phyloP scores from a whole-genome alignment of 2,113 vertebrate species.

The Platichthys flesus region DNA sequence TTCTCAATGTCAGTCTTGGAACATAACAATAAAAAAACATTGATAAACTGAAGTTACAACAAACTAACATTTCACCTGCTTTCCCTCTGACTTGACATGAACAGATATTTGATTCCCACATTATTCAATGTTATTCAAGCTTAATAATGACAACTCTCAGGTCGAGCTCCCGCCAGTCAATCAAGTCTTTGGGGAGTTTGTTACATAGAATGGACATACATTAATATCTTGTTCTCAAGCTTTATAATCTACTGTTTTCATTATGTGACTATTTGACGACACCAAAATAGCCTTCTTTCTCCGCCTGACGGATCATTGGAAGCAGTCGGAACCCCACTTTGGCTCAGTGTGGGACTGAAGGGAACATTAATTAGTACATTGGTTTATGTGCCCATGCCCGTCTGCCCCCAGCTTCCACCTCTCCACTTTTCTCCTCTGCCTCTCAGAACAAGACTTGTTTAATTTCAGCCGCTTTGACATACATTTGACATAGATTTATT shows the following conservation, averaged over 20 bases:
- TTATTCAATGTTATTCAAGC: too few relatives aligned
- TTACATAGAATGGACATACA: too few relatives aligned
- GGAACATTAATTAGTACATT: constrained; percentile 43
- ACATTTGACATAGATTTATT: constrained; percentile 64
- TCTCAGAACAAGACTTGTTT: constrained; percentile 39
- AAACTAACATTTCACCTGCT: too few relatives aligned
- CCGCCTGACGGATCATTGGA: constrained; percentile 14
- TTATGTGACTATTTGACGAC: neutral
- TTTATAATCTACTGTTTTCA: too few relatives aligned
- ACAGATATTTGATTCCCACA: too few relatives aligned
- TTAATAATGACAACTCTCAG: too few relatives aligned
- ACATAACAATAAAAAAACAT: neutral
- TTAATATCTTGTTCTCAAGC: too few relatives aligned
- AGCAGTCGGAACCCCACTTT: constrained; percentile 25
- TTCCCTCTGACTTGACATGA: too few relatives aligned
- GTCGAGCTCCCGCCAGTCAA: too few relatives aligned
- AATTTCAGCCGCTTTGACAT: constrained; percentile 57
- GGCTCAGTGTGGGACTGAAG: constrained; percentile 19
- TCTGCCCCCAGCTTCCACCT: neutral
- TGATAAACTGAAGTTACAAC: too few relatives aligned
- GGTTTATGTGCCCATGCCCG: neutral
- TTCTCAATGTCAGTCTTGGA: neutral
- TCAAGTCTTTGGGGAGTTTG: too few relatives aligned
- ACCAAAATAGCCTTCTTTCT: neutral
- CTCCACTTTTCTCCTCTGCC: constrained; percentile 6